Evolutionary conservation across 1,140 invertebrate genomes (phyloP).

Genomic region (Acromyrmex heyeri): DNA sequence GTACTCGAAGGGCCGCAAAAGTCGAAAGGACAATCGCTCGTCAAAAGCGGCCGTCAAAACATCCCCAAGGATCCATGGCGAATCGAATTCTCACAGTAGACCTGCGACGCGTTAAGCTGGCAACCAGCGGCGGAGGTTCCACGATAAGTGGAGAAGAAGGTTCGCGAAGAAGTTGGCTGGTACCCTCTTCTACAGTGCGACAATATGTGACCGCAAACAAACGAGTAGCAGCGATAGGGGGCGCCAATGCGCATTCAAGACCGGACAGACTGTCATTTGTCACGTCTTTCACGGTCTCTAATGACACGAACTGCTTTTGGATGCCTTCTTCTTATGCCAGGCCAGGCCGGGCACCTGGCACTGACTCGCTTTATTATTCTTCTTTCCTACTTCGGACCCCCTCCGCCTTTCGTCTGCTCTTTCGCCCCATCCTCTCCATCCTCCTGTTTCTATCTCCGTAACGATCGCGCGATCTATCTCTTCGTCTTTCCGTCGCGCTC

Average conservation of each 20-base stretch:
- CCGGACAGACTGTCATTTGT: slow-evolving; percentile 86
- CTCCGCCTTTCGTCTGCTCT: slow-evolving; percentile 63
- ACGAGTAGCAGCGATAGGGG: slow-evolving; percentile 86
- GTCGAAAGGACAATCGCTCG: slow-evolving; percentile 84
- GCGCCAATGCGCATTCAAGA: slow-evolving; percentile 85
- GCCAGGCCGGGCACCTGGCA: slow-evolving; percentile 79
- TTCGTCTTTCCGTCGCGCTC: slow-evolving; percentile 64
- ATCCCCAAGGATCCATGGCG: slow-evolving; percentile 85
- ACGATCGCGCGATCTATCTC: slow-evolving; percentile 59
- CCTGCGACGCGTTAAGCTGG: slow-evolving; percentile 43
- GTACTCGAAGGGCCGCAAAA: slow-evolving; percentile 76
- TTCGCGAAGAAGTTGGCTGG: slow-evolving; percentile 6
- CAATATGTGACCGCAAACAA: slow-evolving; percentile 87
- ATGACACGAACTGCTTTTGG: slow-evolving; percentile 87
- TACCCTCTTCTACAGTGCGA: slow-evolving; percentile 53
- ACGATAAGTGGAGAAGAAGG: slow-evolving; percentile 60
- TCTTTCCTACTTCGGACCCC: slow-evolving; percentile 31
- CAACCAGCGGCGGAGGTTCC: slow-evolving; percentile 68
- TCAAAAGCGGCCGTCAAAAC: slow-evolving; percentile 86
- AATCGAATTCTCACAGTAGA: slow-evolving; percentile 82
- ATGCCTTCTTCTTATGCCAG: slow-evolving; percentile 83
- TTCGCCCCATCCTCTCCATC: slow-evolving; percentile 62
- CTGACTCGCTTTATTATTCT: slow-evolving; percentile 80
- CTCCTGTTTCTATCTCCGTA: slow-evolving; percentile 64
- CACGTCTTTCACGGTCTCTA: slow-evolving; percentile 86